Base-by-base conservation (phyloP, 2,797 vertebrate species). In the Linurgus olivaceus region DNA sequence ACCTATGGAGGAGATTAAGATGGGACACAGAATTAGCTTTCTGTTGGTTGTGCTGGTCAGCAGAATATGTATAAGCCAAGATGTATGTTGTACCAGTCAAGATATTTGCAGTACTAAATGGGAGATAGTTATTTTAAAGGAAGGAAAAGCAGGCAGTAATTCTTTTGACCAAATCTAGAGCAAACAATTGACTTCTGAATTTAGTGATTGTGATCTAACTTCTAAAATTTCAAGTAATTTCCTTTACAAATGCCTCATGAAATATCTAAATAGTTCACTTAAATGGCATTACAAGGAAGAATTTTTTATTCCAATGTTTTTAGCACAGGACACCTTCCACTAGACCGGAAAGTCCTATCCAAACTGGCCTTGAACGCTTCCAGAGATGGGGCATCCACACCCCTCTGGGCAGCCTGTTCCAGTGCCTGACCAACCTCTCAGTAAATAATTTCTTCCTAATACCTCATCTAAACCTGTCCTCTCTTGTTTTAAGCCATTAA, bases 261-360 rank as follows among this genome's bases (percentile, higher is more conserved):
- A 29, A 19, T 57, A 70, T 21, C 54, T 35, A n/a, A 61, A 35
- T 79, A 4, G 72, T 85, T 78, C 23, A 65, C 8, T 47, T 90
- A n/a, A 66, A 72, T 42, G 26, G 5, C 28, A n/a, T 68, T 13
- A 11, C 33, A 57, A 31, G 17, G 19, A 55, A 55, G 6, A 76
- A 59, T 31, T 75, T 80, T 26, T 74, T 17, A 26, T 61, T 58
- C 44, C 31, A 13, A 0, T 44, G 18, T 20, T 70, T 65, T 86
- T 63, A 70, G 33, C 5, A 6, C 7, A 11, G 58, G 25, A 52
- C 13, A 15, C 5, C 10, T 83, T 65, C 11, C 21, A 20, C 31
- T 47, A 9, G 45, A 31, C 7, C 0, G 0, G 20, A 70, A 62
- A 82, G 18, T 5, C 38, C 6, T 8, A 28, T 47, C 11, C 35